phyloP scores from a whole-genome alignment of 2,113 vertebrate species.

The Lophius piscatorius region DNA sequence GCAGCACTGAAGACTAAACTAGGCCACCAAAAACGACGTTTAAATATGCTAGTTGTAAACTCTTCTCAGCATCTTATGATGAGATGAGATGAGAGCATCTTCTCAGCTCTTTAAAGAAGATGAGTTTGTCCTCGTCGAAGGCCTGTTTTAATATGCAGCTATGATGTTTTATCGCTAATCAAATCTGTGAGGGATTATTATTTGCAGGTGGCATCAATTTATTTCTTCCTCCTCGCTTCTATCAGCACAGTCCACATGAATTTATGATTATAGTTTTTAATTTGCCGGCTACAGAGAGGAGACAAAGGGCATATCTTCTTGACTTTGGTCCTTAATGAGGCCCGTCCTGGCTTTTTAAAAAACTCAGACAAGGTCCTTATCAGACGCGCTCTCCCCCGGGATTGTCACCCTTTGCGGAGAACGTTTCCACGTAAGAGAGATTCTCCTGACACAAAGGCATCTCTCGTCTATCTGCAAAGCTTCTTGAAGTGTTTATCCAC shows the following conservation, averaged over 20 bases:
- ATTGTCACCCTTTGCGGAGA: slow-evolving; percentile 73
- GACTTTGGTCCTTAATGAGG: slow-evolving; percentile 72
- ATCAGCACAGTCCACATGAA: not conserved
- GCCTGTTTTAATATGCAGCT: not conserved
- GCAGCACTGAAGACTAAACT: no score
- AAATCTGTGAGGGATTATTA: slow-evolving; percentile 5
- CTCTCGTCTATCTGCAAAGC: slow-evolving; percentile 77
- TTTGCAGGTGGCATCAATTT: slow-evolving; percentile 1
- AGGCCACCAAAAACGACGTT: no score
- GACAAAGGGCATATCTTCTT: slow-evolving; percentile 61
- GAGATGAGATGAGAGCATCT: no score
- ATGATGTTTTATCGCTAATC: slow-evolving; percentile 2
- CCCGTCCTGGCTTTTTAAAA: slow-evolving; percentile 62
- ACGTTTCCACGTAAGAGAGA: slow-evolving; percentile 76
- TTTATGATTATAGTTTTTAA: slow-evolving; percentile 9
- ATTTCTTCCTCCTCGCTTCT: not conserved
- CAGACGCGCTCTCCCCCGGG: slow-evolving; percentile 64
- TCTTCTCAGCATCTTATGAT: no score
- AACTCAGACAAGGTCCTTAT: slow-evolving; percentile 72
- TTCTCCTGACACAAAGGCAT: slow-evolving; percentile 78
- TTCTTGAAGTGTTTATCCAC: slow-evolving; percentile 82
- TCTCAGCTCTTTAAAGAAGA: no score
- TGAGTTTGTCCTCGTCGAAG: not conserved
- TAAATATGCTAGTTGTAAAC: no score
- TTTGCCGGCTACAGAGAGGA: slow-evolving; percentile 33